These are phyloP conservation scores for Epinephelus awoara DNA, from an alignment of 2,797 vertebrate genomes.

Conservation along the genomic window DNA sequence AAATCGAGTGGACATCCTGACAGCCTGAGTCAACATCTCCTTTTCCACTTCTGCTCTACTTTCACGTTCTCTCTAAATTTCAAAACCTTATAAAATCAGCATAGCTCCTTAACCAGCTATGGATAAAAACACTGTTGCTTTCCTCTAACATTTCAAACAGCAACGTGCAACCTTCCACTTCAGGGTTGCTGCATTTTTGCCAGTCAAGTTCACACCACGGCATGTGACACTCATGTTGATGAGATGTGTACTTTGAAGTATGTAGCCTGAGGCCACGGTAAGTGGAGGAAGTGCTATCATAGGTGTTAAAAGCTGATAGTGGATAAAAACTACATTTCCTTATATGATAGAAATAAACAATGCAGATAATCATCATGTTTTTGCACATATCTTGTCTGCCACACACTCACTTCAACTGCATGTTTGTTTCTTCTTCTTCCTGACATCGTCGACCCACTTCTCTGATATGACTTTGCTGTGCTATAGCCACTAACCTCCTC, in stretches of 20 bases:
- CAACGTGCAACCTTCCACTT: conserved; percentile 23
- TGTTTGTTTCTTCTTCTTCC: not conserved
- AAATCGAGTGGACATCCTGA: conserved; percentile 49
- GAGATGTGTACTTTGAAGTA: conserved; percentile 23
- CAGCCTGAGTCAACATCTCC: conserved; percentile 57
- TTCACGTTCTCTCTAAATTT: conserved; percentile 29
- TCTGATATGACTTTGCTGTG: not conserved
- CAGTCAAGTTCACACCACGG: conserved; percentile 7
- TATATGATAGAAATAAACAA: conserved; percentile 2
- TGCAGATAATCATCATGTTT: conserved; percentile 4
- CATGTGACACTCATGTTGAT: conserved; percentile 33
- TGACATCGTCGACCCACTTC: not conserved
- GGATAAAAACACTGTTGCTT: not conserved
- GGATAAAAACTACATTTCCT: conserved; percentile 2
- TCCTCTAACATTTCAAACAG: not conserved
- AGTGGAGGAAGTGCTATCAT: conserved; percentile 1
- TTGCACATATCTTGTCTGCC: not conserved
- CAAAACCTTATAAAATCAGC: conserved; percentile 12
- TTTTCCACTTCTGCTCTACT: conserved; percentile 31
- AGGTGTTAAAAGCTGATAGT: not conserved
- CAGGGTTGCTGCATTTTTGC: conserved; percentile 6
- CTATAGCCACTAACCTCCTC: not conserved
- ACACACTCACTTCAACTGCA: not conserved
- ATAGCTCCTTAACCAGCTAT: not conserved
- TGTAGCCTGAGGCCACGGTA: conserved; percentile 23